Percentiles rank a stretch among this genome's conserved stretches.
phyloP scores from a whole-genome alignment of 2,797 vertebrate genomes.

The Lagocephalus sceleratus region DNA sequence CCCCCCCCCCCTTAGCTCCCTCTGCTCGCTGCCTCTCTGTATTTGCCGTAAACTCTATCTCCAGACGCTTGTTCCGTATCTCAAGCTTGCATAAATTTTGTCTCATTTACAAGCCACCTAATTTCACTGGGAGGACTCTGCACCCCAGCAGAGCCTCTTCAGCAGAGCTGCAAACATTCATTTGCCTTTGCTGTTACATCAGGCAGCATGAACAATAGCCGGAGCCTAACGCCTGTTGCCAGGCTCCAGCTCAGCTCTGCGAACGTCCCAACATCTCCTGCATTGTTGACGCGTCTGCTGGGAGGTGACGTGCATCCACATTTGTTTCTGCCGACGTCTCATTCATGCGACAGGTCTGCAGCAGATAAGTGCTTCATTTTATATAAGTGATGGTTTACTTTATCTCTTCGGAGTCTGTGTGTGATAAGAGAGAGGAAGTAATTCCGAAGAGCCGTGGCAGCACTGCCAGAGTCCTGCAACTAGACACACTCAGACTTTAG shows the following conservation, averaged over 20 bases:
- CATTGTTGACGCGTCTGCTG: constrained; percentile 10
- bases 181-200: constrained; percentile 8
- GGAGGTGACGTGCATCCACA: constrained; percentile 29
- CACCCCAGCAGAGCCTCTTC: constrained; percentile 17
- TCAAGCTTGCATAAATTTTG: constrained; percentile 40
- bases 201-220: too few species aligned
- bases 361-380: constrained; percentile 54
- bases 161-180: constrained; percentile 17
- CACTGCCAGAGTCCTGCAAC: too few species aligned
- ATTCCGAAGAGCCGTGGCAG: constrained; percentile 12
- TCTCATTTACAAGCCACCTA: constrained; percentile 39
- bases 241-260: background rate
- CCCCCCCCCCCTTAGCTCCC: constrained; percentile 22
- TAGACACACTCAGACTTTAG: constrained; percentile 9
- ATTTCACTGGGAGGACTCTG: constrained; percentile 20
- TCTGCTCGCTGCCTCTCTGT: constrained; percentile 25
- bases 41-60: constrained; percentile 45
- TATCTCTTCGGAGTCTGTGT: constrained; percentile 21
- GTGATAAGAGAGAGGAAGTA: constrained; percentile 27
- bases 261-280: constrained; percentile 19
- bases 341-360: constrained; percentile 62
- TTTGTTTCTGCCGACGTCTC: constrained; percentile 44
- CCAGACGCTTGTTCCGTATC: constrained; percentile 43
- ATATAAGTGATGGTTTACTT: constrained; percentile 59
- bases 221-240: too few species aligned